Evolutionary conservation across 2,113 vertebrate genomes (phyloP).

Genomic region (Rhinolophus ferrumequinum): DNA sequence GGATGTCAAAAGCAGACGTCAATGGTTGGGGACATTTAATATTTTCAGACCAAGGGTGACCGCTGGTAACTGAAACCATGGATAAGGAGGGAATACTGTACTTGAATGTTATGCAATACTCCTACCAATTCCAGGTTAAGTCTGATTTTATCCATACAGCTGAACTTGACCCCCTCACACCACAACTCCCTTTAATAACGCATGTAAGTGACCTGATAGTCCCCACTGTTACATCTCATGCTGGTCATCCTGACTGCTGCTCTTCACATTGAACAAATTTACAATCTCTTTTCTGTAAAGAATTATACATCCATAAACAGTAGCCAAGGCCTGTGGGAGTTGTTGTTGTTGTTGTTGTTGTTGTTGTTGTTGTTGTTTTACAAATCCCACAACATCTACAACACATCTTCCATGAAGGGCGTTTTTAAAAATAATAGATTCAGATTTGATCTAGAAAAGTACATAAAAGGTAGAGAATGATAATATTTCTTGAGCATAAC

Average conservation of each 20-base stretch:
- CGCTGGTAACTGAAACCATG: not conserved
- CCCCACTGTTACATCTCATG: not conserved
- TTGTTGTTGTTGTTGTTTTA: not conserved
- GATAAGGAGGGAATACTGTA: not conserved
- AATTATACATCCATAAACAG: not conserved
- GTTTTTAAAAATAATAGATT: not conserved
- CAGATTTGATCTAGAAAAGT: conserved; percentile 2
- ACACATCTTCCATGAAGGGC: not conserved
- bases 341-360: not conserved
- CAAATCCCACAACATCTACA: not conserved
- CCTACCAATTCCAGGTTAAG: not conserved
- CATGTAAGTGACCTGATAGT: not conserved
- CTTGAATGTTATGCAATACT: not conserved
- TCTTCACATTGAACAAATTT: not conserved
- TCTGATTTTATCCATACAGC: not conserved
- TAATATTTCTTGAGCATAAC: not conserved
- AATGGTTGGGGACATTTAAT: not conserved
- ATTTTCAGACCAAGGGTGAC: not conserved
- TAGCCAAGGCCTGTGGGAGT: not conserved
- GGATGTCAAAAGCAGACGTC: not conserved
- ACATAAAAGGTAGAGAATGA: not conserved
- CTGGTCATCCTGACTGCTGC: not conserved
- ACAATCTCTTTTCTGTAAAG: not conserved
- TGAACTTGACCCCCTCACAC: not conserved
- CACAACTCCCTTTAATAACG: not conserved